Conservation (phyloP, 2,797 vertebrate genomes). For the Syndactyla subalaris region DNA sequence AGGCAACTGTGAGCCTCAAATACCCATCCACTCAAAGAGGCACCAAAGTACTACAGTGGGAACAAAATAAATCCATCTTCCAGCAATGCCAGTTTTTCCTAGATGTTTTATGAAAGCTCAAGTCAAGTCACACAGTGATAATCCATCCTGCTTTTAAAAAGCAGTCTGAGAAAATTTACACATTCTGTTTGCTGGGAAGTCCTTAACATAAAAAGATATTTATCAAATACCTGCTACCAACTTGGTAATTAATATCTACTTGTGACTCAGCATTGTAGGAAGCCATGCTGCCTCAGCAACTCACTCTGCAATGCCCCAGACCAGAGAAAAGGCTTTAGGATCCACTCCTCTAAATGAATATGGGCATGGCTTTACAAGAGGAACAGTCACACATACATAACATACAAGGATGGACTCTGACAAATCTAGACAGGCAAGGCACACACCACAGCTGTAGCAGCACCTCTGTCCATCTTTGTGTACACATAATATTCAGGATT, state of each 20-base stretch:
- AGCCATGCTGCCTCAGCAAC: not conserved
- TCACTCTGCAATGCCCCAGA: not conserved
- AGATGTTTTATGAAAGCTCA: not conserved
- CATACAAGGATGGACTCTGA: not conserved
- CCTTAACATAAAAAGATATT: not conserved
- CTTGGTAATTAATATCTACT: not conserved
- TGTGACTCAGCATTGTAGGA: not conserved
- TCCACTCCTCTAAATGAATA: not conserved
- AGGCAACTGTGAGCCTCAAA: not conserved
- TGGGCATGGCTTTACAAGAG: not conserved
- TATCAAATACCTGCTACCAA: conserved; percentile 15
- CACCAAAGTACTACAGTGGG: not conserved
- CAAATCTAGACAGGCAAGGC: not conserved
- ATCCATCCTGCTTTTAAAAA: not conserved
- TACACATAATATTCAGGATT: not conserved
- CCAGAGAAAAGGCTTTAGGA: not conserved
- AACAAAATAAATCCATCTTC: not conserved
- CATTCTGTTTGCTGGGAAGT: not conserved
- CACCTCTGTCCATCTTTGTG: not conserved
- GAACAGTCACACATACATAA: not conserved
- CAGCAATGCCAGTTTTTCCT: not conserved
- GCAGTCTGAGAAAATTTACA: not conserved
- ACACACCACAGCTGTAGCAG: rapidly evolving
- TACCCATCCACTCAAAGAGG: not conserved
- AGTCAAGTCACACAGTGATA: not conserved